Evolutionary conservation across 2,797 vertebrate species (phyloP), one percentile per base, ranked within the genome.

Genomic region (Anolis apletophallus): DNA sequence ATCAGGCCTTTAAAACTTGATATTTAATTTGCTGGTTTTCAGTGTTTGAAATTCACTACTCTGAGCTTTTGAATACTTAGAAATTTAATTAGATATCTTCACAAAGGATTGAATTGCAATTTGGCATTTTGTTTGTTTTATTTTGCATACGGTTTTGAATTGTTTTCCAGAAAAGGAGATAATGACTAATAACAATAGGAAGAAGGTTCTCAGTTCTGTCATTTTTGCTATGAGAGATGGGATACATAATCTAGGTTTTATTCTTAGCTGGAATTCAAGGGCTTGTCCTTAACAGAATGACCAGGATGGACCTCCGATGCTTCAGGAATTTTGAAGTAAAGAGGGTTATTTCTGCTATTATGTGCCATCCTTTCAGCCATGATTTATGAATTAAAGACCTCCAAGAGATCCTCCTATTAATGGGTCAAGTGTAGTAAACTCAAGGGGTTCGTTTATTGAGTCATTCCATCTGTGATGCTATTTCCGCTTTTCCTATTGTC

Each of bases 11-110:
- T 69, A 21, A 26, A 71, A 55, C 32, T 12, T 67, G 46, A 11
- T 59, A 73, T 83, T 72, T 73, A 73, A 68, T 40, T 26, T 55
- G 57, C 57, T 80, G 78, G 36, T 61, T 64, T 80, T 73, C 68
- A 73, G 26, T 46, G 34, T 81, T 81, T 52, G 21, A 21, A 3
- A 57, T 26, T 11, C 29, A 23, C 57, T 64, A 3, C 57, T 64
- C 36, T 80, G 23, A 77, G 55, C 55, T 77, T 16, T 32, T 46
- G 36, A 64, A 13, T 14, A 46, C 13, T 36, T 80, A 26, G 26
- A 64, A 64, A 64, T 64, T 64, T 64, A 61, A 61, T 34, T 64
- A 75, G 82, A 64, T n/a, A 36, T 4, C 7, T 61, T 67, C 29
- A 36, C 34, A 52, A 59, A 64, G 50, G 32, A 13, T 54, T 52